Conservation (phyloP, 2,113 vertebrate genomes). For the Maccullochella peelii region DNA sequence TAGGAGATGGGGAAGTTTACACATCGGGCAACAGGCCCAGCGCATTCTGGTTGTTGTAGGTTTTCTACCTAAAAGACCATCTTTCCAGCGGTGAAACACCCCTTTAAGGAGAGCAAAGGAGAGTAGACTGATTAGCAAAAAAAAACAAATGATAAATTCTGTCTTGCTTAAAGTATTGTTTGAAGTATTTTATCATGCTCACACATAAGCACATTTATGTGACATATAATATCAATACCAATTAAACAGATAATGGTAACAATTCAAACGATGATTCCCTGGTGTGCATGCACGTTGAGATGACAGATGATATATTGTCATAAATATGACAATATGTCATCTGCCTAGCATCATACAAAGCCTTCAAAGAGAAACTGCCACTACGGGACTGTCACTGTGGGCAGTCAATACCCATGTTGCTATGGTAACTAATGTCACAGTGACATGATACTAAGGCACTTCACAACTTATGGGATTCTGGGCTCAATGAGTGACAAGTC, state of each 20-base stretch:
- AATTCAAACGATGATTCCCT: not conserved
- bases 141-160: not conserved
- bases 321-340: not conserved
- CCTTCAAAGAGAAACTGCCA: not conserved
- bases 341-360: not conserved
- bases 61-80: too few relatives aligned
- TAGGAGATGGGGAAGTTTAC: too few relatives aligned
- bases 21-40: too few relatives aligned
- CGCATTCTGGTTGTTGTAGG: too few relatives aligned
- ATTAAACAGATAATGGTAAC: not conserved
- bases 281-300: not conserved
- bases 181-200: not conserved
- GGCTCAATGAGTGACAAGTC: constrained; percentile 11
- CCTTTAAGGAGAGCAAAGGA: not conserved
- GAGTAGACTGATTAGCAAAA: not conserved
- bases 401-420: constrained; percentile 29
- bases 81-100: too few relatives aligned
- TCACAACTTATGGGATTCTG: not conserved
- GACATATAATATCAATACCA: not conserved
- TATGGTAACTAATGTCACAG: constrained; percentile 61
- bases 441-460: constrained; percentile 51
- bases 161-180: not conserved
- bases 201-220: not conserved
- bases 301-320: not conserved
- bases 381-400: not conserved